Conservation (phyloP, 2,888 invertebrate species). For the Octonoba sinensis region DNA sequence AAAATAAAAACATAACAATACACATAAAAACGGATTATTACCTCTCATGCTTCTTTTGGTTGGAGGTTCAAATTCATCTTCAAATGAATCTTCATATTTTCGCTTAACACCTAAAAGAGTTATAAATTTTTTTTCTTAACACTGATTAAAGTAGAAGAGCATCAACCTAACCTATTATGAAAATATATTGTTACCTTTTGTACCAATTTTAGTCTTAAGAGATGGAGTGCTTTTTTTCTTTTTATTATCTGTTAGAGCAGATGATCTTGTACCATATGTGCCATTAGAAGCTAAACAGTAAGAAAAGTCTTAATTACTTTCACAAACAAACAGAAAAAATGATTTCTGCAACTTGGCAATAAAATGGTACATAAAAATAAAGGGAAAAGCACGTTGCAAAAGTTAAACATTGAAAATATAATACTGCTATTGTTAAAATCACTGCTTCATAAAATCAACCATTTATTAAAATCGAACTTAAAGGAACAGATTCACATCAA, state of each 20-base stretch:
- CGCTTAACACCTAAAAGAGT: slow-evolving; percentile 21
- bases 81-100: slow-evolving; percentile 54
- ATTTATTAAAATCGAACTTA: too few relatives aligned
- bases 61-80: slow-evolving; percentile 50
- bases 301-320: too few relatives aligned
- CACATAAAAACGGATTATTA: neutral
- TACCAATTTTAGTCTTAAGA: slow-evolving; percentile 31
- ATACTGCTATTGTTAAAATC: too few relatives aligned
- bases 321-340: too few relatives aligned
- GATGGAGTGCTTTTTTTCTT: slow-evolving; percentile 34
- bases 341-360: too few relatives aligned
- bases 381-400: too few relatives aligned
- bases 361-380: too few relatives aligned
- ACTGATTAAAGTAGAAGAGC: neutral
- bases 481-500: too few relatives aligned
- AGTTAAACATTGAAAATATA: too few relatives aligned
- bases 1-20: neutral
- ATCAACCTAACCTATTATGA: neutral
- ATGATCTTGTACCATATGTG: slow-evolving; percentile 47
- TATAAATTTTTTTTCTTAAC: neutral
- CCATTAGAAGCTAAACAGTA: slow-evolving; percentile 43
- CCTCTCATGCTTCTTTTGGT: slow-evolving; percentile 36
- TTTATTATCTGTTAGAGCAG: slow-evolving; percentile 15
- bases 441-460: too few relatives aligned
- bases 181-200: slow-evolving; percentile 22